Evolutionary conservation across 1,140 invertebrate species (phyloP).

Genomic region (Magallana ariakensis): DNA sequence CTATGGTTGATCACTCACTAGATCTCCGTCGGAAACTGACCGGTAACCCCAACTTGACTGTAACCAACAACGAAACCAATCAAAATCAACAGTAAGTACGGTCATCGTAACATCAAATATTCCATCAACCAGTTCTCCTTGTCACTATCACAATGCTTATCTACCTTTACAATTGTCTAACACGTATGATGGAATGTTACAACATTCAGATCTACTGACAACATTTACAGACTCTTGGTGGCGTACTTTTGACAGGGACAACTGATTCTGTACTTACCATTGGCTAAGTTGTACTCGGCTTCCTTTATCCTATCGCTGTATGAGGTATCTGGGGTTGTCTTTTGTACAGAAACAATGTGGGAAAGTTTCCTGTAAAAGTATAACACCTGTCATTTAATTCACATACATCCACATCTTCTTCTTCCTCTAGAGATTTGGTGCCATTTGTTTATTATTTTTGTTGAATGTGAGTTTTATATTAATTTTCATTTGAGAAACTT

Average conservation of each 20-base stretch:
- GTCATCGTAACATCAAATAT: background rate
- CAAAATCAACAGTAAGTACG: background rate
- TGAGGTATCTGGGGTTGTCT: slow-evolving; percentile 78
- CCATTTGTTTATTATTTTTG: background rate
- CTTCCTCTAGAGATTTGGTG: background rate
- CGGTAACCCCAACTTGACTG: slow-evolving; percentile 21
- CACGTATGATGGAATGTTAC: background rate
- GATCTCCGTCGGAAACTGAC: slow-evolving; percentile 26
- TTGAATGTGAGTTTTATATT: too few relatives aligned
- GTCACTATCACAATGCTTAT: slow-evolving; percentile 19
- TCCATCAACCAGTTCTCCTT: background rate
- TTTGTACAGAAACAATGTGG: slow-evolving; percentile 87
- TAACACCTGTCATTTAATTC: background rate
- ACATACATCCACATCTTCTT: background rate
- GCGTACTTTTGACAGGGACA: background rate
- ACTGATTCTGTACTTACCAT: slow-evolving; percentile 64
- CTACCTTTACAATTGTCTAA: slow-evolving; percentile 19
- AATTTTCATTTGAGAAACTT: too few relatives aligned
- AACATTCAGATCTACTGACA: slow-evolving; percentile 15
- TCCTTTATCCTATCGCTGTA: slow-evolving; percentile 64
- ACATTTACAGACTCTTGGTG: background rate
- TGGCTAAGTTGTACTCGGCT: slow-evolving; percentile 69
- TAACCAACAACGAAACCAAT: slow-evolving; percentile 23
- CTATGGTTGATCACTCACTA: slow-evolving; percentile 15
- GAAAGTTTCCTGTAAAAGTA: slow-evolving; percentile 71